Evolutionary conservation across 2,888 invertebrate species (phyloP), one percentile per base, ranked within the genome.

Genomic region (Ochlodes sylvanus): DNA sequence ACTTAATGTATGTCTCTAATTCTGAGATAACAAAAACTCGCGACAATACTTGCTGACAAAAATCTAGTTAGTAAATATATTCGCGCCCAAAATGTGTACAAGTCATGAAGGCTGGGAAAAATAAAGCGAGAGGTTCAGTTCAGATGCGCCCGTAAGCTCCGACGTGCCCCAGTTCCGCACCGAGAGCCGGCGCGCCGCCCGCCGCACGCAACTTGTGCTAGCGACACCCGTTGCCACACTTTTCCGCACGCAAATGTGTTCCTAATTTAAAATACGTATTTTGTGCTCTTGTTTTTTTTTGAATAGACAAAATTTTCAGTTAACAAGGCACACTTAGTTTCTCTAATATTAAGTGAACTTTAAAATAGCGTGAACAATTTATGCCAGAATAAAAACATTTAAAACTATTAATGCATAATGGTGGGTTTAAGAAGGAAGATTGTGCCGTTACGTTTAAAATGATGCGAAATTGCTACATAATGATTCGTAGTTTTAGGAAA

Each of bases 101-200:
- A 67, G 34, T 54, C 27, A 38, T 61, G 55, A 61, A 54, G 60
- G 67, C 61, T 61, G 55, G 61, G 67, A 67, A 67, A 61, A 67
- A 61, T 67, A 58, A 62, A 68, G 61, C 68, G 62, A 68, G 62
- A 62, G 68, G 68, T 68, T 68, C 17, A 62, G 54, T 55, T 63
- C 6, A 27, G 55, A 60, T 21, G n/a, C 70, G 73, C 69, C 74
- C 73, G 75, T 73, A 75, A 75, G 73, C 74, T 73, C 72, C 65
- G 64, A 67, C 70, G 77, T 82, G 83, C 81, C 79, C 85, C 85
- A 87, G 84, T 86, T 80, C 74, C 72, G 70, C 70, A 75, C 74
- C 78, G 76, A 78, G 81, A 79, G 82, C 55, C 55, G 38, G 66
- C 60, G 60, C 34, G 42, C 42, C 7, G 63, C 68, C 56, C 55